Evolutionary conservation across 2,888 invertebrate species (phyloP).

Genomic region (Leptarthrus brevirostris): DNA sequence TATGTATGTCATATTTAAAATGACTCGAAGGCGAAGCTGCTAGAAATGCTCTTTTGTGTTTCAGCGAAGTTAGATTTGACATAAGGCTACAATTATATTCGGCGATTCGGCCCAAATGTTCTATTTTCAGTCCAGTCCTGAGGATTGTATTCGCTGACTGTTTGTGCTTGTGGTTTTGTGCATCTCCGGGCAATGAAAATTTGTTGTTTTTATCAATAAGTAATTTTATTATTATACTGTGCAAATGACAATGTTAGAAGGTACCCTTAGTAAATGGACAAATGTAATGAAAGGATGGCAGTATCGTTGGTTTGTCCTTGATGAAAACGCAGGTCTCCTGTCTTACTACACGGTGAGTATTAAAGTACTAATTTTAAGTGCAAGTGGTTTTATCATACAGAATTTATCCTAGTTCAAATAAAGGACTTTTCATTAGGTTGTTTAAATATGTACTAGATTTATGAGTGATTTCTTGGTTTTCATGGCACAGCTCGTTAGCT

Average conservation of each 20-base stretch:
- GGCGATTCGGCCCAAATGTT: too few species aligned
- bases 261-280: slow-evolving; percentile 67
- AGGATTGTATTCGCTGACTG: slow-evolving; percentile 20
- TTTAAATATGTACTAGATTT: too few species aligned
- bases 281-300: slow-evolving; percentile 86
- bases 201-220: neutral
- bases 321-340: slow-evolving; percentile 94
- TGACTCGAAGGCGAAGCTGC: too few species aligned
- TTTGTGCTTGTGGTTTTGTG: slow-evolving; percentile 19
- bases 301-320: slow-evolving; percentile 98
- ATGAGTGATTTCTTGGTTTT: too few species aligned
- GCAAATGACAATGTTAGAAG: slow-evolving; percentile 60
- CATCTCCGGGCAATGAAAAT: neutral
- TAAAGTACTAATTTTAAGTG: too few species aligned
- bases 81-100: too few species aligned
- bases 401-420: too few species aligned
- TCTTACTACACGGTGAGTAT: slow-evolving; percentile 96
- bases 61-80: too few species aligned
- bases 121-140: slow-evolving; percentile 17
- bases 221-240: neutral
- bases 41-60: too few species aligned
- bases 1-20: too few species aligned
- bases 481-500: neutral
- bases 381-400: too few species aligned
- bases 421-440: too few species aligned